Conservation (phyloP, 1,140 invertebrate species). For the Dinothrombium tinctorium region DNA sequence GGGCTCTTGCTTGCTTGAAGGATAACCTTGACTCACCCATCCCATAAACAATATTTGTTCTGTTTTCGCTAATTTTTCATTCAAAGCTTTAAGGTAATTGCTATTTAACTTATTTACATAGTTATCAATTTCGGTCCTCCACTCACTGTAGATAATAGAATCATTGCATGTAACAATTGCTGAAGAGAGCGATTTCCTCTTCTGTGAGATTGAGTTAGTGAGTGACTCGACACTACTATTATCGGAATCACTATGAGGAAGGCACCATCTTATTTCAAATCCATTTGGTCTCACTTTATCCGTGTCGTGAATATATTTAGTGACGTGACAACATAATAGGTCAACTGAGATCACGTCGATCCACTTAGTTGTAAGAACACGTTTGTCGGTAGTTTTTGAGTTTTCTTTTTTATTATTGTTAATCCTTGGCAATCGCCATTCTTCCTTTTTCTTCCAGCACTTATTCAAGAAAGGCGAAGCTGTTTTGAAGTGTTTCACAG, state of each 20-base stretch:
- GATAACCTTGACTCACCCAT: conserved; percentile 77
- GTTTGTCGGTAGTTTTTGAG: too few species aligned
- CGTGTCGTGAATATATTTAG: conserved; percentile 78
- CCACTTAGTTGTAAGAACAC: too few species aligned
- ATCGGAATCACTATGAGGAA: background rate
- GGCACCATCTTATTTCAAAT: conserved; percentile 53
- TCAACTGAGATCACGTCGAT: conserved; percentile 34
- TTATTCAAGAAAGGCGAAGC: conserved; percentile 3
- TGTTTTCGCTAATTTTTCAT: background rate
- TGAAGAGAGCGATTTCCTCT: conserved; percentile 23
- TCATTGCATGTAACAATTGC: conserved; percentile 71
- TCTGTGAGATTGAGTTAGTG: background rate
- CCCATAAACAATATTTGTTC: conserved; percentile 75
- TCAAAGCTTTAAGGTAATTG: conserved; percentile 17
- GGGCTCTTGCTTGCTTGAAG: conserved; percentile 17
- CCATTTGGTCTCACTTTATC: conserved; percentile 62
- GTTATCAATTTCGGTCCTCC: conserved; percentile 78
- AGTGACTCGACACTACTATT: background rate
- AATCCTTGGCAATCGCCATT: too few species aligned
- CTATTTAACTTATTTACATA: conserved; percentile 35
- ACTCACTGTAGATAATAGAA: conserved; percentile 65
- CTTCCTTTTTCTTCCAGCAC: conserved; percentile 10
- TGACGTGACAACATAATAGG: conserved; percentile 82
- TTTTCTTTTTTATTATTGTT: too few species aligned
- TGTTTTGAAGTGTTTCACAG: conserved; percentile 10